phyloP scores from a whole-genome alignment of 2,113 vertebrate genomes.

The Agapornis roseicollis region DNA sequence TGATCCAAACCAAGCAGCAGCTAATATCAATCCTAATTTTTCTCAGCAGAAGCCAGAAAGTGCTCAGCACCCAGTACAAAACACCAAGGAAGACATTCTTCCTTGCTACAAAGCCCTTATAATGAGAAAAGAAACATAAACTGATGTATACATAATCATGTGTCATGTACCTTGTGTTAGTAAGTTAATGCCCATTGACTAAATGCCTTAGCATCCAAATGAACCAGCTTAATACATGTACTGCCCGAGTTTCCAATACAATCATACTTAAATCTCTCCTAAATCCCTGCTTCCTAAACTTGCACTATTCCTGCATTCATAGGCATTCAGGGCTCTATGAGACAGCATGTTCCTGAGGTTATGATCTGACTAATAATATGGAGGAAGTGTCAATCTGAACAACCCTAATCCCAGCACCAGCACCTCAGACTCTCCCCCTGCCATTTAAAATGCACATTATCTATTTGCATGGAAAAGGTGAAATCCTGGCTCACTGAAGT shows the following conservation, averaged over 20 bases:
- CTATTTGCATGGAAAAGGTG: slow-evolving; percentile 30
- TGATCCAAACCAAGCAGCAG: slow-evolving; percentile 6
- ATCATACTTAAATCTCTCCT: background rate
- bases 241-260: background rate
- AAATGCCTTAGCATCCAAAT: background rate
- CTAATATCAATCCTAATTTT: slow-evolving; percentile 35
- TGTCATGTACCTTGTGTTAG: background rate
- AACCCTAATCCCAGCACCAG: background rate
- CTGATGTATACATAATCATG: background rate
- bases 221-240: background rate
- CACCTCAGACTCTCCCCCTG: background rate
- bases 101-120: background rate
- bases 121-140: background rate
- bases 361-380: slow-evolving; percentile 27
- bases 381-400: slow-evolving; percentile 19
- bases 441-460: background rate
- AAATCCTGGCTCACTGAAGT: background rate
- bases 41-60: background rate
- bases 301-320: background rate
- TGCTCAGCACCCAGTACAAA: background rate
- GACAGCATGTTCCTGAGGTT: background rate
- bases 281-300: background rate
- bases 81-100: background rate
- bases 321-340: background rate
- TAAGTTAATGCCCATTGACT: background rate